These are phyloP conservation scores for Lithophane semibrunnea DNA, from an alignment of 2,888 invertebrate species.

Conservation along the genomic window DNA sequence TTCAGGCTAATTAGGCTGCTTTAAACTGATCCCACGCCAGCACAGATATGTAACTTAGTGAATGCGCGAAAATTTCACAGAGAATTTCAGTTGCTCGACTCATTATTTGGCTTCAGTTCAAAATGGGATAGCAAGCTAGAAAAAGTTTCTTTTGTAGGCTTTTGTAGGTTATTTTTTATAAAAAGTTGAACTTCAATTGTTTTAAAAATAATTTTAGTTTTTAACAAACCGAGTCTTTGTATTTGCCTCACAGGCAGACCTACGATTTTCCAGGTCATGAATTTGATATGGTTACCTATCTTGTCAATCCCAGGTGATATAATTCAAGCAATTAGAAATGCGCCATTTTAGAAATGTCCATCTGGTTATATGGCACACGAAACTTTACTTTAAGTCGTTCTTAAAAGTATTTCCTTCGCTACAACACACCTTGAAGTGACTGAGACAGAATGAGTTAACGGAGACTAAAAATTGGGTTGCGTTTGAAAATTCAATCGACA, in stretches of 20 bases:
- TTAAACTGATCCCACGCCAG: conserved; percentile 13
- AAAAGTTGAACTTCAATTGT: not conserved
- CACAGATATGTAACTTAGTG: conserved; percentile 12
- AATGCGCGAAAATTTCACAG: conserved; percentile 5
- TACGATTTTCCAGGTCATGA: not conserved
- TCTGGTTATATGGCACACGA: too few relatives aligned
- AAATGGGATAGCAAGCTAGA: conserved; percentile 5
- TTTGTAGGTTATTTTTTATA: too few relatives aligned
- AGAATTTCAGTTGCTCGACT: conserved; percentile 11
- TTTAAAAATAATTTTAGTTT: conserved; percentile 13
- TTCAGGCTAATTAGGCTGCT: conserved; percentile 21
- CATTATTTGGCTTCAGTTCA: conserved; percentile 37
- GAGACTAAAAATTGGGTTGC: not conserved
- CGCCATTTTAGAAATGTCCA: not conserved
- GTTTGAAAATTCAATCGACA: not conserved
- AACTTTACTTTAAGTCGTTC: not conserved
- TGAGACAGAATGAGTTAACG: not conserved
- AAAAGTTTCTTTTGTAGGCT: not conserved
- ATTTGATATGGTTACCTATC: not conserved
- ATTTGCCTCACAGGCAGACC: too few relatives aligned
- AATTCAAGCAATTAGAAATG: too few relatives aligned
- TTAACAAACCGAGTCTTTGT: not conserved
- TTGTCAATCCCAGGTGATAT: not conserved
- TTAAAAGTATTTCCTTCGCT: not conserved
- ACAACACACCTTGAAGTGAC: not conserved